phyloP scores from a whole-genome alignment of 2,113 vertebrate genomes.

The Cygnus atratus region DNA sequence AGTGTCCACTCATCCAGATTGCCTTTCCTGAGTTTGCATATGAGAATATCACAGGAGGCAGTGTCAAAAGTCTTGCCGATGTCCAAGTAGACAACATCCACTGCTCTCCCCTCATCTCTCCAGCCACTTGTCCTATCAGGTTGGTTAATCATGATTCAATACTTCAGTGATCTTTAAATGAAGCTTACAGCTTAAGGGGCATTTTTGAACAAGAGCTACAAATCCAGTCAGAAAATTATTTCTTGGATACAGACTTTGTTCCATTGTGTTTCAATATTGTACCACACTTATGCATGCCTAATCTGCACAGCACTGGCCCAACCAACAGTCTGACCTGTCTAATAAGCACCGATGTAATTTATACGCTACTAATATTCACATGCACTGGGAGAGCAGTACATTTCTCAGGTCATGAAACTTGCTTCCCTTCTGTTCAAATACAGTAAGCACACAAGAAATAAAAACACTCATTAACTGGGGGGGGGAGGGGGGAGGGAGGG shows the following conservation, averaged over 20 bases:
- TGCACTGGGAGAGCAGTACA: background rate
- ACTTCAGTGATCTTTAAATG: slow-evolving; percentile 49
- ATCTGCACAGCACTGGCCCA: rapidly evolving
- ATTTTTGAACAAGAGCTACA: slow-evolving; percentile 11
- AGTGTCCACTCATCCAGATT: too few species aligned
- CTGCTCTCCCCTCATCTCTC: too few species aligned
- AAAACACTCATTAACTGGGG: background rate
- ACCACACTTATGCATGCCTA: background rate
- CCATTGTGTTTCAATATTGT: background rate
- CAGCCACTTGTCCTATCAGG: too few species aligned
- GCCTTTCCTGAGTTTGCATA: too few species aligned
- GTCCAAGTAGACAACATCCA: too few species aligned
- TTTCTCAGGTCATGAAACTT: background rate
- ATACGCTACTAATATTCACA: background rate
- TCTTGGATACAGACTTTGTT: background rate
- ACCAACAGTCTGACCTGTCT: background rate
- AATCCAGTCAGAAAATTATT: slow-evolving; percentile 15
- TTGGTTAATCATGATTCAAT: background rate
- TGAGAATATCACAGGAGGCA: too few species aligned
- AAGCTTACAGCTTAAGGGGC: background rate
- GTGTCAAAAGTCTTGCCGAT: too few species aligned
- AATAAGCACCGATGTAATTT: background rate
- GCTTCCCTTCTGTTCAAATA: background rate
- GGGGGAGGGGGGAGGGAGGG: too few species aligned
- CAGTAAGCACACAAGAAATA: background rate